Evolutionary conservation across 2,888 invertebrate species (phyloP), one percentile per base, ranked within the genome.

Genomic region (Xestobium rufovillosum): DNA sequence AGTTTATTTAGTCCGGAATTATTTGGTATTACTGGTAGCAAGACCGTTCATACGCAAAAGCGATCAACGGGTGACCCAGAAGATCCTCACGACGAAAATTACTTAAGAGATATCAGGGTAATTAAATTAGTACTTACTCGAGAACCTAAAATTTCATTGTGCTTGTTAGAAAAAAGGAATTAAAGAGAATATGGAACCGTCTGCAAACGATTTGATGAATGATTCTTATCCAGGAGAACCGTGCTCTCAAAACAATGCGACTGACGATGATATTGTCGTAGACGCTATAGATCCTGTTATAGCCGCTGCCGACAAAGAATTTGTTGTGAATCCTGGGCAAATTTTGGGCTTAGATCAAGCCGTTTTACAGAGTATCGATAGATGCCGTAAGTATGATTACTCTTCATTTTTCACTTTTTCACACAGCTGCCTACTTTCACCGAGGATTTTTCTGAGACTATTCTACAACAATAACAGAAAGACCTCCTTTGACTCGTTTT

Each of bases 11-110:
- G 85, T 59, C 89, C 88, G 0, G 92, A 92, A 61, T 67, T 94
- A 38, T 75, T 94, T 13, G 85, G 83, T 53, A 80, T 92, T 10
- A 91, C 91, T 0, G 88, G 88, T 0, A 60, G 67, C 0, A 86
- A 89, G 60, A 67, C 69, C 15, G 78, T 82, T 1, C 80, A 82
- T 50, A 78, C 80, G 8, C 88, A 88, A 55, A 79, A 74, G 48
- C 63, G 76, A 27, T 74, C 71, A 25, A 67, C 72, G 31, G 81
- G 89, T 2, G 91, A 94, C 57, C 81, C 91, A 0, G 90, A 91
- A 63, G 95, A 95, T 67, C 91, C 91, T 2, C 89, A 90, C 59
- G 94, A 95, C 69, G 89, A 89, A 9, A 85, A 87, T 57, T 95
- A 90, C 59, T 68, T 95, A 8, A 72, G 88, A 44, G 94, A 94